phyloP scores from a whole-genome alignment of 2,113 vertebrate species.

The Corvus cornix region DNA sequence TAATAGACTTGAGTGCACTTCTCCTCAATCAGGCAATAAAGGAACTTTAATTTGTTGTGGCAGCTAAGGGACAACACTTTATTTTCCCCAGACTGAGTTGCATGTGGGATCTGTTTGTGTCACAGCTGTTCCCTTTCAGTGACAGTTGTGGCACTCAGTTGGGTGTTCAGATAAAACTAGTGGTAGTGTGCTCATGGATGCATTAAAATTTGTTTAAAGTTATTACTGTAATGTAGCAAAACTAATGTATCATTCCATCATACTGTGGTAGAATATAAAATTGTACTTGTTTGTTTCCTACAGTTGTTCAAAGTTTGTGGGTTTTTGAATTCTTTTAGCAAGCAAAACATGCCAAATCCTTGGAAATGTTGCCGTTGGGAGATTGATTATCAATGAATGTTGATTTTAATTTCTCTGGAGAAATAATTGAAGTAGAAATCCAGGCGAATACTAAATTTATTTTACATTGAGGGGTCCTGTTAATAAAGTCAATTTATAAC shows the following conservation, averaged over 20 bases:
- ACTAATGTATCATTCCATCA: not conserved
- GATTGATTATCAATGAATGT: not conserved
- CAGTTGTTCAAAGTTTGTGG: not conserved
- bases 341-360: not conserved
- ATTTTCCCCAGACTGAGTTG: not conserved
- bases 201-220: not conserved
- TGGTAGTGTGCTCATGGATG: not conserved
- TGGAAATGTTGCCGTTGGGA: not conserved
- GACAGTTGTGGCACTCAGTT: not conserved
- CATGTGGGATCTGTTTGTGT: not conserved
- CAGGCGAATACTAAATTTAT: not conserved
- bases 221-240: not conserved
- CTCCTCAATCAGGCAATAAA: not conserved
- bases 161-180: not conserved
- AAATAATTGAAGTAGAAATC: not conserved
- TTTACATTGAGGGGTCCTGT: not conserved
- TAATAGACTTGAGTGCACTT: not conserved
- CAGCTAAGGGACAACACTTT: conserved; percentile 23
- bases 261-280: not conserved
- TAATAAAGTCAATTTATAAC: not conserved
- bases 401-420: not conserved
- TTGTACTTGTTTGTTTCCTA: not conserved
- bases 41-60: not conserved
- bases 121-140: not conserved
- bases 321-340: not conserved